Evolutionary conservation across 2,113 vertebrate species (phyloP), one percentile per base, ranked within the genome.

Genomic region (Cygnus atratus): DNA sequence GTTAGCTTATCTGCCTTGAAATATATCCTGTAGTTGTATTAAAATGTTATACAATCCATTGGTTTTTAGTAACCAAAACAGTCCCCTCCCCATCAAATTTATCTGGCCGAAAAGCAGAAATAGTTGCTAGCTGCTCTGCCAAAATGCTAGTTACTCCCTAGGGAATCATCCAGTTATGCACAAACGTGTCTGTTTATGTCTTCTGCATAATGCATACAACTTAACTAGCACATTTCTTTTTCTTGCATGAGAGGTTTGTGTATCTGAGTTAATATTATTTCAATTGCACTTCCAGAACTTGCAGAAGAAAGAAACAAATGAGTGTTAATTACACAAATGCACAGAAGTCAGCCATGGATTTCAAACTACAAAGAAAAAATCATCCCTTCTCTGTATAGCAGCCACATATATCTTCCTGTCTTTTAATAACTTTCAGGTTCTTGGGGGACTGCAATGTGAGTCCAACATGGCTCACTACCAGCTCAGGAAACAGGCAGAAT

Each of bases 131-230:
- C 62, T 91, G 66, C 76, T 84, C 66, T 37, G 73, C 94, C 96
- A 96, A 95, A 96, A 93, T 89, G 90, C 50, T 96, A 97, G 97
- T 97, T 90, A 84, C 67, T 96, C 93, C 87, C 35, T 63, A 6
- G 66, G 79, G 95, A 96, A 87, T 90, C 20, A 59, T 59, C 21
- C 81, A 79, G 68, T 85, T 86, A 79, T 88, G 75, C 12, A 29
- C 68, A 93, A 94, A 94, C 59, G 92, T 81, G 88, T 41, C 58
- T 92, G 58, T 93, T 92, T 95, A 83, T 71, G 6, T 86, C 92
- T 92, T 94, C 83, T 81, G 35, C 39, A 46, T 18, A 62, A 93
- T 62, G 29, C 44, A 55, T 83, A 90, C 46, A 91, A 62, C 13
- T 17, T 68, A 71, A 81, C 59, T 43, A 46, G 84, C 41, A 37